Base-by-base conservation (phyloP, 2,113 vertebrate genomes). In the Periophthalmodon schlosseri region DNA sequence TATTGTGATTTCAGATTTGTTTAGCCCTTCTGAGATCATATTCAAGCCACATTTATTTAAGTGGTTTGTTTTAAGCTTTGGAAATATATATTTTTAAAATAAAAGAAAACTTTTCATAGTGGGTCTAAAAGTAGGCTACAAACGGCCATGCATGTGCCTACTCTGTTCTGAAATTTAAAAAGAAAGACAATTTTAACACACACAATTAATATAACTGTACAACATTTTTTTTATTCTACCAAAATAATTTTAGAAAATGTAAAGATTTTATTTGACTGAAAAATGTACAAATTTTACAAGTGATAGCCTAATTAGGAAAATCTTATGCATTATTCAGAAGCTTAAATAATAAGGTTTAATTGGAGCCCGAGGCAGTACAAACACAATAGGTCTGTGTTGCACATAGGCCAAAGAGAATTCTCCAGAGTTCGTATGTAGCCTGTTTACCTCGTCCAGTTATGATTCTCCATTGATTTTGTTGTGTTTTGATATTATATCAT, bases 311-410 rank as follows among this genome's bases (percentile, higher is more conserved):
- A 65, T 65, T 65, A 49, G 46, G 5, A 68, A 68, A 23, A 3
- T 10, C 44, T 75, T 24, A 77, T 81, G 61, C 83, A 87, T 84
- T 74, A 85, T 82, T 79, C 57, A 75, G 63, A 44, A 15, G 21
- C 39, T 21, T 68, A 54, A 46, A 74, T 71, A 67, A 44, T 44
- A 74, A 79, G 20, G 28, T 73, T 68, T 58, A 60, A 64, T 63
- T 67, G 52, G 49, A 72, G 79, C 46, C 57, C 28, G 6, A 4
- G 72, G 72, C 60, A 23, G 21, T 36, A 69, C 20, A 54, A 61
- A 54, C n/a, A 72, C 6, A 65, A 54, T 64, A 34, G 39, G 33
- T 3, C 4, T 18, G 64, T 39, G 34, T 20, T 65, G 63, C 33
- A 44, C 10, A 52, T 39, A 69, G 54, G 63, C 24, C 2, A 39